Evolutionary conservation across 2,888 invertebrate species (phyloP).

Genomic region (Psylliodes chrysocephalus): DNA sequence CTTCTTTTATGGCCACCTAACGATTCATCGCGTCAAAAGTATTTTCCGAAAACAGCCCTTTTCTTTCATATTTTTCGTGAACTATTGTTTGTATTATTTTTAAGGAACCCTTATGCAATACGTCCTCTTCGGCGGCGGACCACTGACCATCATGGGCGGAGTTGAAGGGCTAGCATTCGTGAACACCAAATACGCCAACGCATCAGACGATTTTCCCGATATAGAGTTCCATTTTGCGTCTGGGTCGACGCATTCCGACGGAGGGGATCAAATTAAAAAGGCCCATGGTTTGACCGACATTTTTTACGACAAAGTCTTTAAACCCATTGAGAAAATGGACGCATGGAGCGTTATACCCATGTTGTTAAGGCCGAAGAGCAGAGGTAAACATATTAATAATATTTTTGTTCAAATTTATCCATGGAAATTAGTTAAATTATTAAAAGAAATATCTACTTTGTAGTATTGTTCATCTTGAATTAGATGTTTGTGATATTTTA

Average conservation of each 20-base stretch:
- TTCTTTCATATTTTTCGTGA: too few species aligned
- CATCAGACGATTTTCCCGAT: slow-evolving; percentile 84
- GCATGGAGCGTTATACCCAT: slow-evolving; percentile 88
- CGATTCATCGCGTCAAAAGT: too few species aligned
- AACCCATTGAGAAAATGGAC: slow-evolving; percentile 79
- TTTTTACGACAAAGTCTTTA: slow-evolving; percentile 80
- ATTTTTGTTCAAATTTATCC: too few species aligned
- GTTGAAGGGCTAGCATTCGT: slow-evolving; percentile 88
- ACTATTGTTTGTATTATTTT: too few species aligned
- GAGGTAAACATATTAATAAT: slow-evolving; percentile 66
- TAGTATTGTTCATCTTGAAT: too few species aligned
- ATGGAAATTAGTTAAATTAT: too few species aligned
- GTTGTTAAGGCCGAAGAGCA: slow-evolving; percentile 84
- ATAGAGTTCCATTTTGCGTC: slow-evolving; percentile 91
- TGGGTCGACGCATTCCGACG: slow-evolving; percentile 87
- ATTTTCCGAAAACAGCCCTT: too few species aligned
- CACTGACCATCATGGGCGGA: slow-evolving; percentile 86
- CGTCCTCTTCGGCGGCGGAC: slow-evolving; percentile 84
- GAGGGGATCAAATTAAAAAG: slow-evolving; percentile 82
- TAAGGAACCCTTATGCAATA: slow-evolving; percentile 83
- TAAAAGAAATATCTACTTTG: too few species aligned
- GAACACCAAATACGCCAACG: slow-evolving; percentile 86
- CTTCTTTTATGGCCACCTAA: too few species aligned
- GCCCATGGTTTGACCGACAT: slow-evolving; percentile 80
- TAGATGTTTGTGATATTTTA: too few species aligned